Conservation (phyloP, 2,888 invertebrate genomes). For the Crepidodera aurea region DNA sequence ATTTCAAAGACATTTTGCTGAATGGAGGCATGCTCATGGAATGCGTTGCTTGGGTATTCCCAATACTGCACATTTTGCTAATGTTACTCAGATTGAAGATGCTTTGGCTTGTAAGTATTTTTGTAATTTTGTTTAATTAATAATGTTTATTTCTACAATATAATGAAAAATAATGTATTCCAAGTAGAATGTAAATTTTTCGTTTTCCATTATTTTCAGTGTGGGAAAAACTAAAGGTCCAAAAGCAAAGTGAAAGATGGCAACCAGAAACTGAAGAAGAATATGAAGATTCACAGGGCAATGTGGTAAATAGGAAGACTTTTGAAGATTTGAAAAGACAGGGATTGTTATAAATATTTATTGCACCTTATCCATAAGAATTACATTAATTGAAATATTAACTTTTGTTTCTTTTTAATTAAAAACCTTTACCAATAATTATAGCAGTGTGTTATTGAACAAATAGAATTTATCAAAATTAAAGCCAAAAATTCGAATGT, state of each 20-base stretch:
- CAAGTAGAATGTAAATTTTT: background rate
- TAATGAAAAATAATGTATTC: no score
- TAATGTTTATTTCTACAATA: background rate
- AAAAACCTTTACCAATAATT: background rate
- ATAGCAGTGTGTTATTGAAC: background rate
- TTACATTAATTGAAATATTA: background rate
- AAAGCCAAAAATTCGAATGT: background rate
- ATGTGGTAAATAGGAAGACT: slow-evolving; percentile 98
- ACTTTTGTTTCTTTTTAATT: background rate
- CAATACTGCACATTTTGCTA: slow-evolving; percentile 99
- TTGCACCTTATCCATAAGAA: background rate
- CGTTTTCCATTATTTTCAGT: slow-evolving; percentile 66
- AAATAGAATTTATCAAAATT: background rate
- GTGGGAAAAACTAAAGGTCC: slow-evolving; percentile 97
- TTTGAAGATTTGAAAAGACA: slow-evolving; percentile 98
- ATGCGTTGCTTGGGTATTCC: slow-evolving; percentile 98
- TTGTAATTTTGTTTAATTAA: slow-evolving; percentile 9
- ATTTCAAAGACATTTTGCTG: slow-evolving; percentile 98
- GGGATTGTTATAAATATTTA: slow-evolving; percentile 79
- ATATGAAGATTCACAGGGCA: slow-evolving; percentile 97
- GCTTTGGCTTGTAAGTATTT: slow-evolving; percentile 82
- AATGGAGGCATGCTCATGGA: slow-evolving; percentile 89
- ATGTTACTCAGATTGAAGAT: slow-evolving; percentile 98
- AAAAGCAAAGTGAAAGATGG: slow-evolving; percentile 95
- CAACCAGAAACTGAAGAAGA: slow-evolving; percentile 98